Base-by-base conservation (phyloP, 2,113 vertebrate species). In the Gallinago media region DNA sequence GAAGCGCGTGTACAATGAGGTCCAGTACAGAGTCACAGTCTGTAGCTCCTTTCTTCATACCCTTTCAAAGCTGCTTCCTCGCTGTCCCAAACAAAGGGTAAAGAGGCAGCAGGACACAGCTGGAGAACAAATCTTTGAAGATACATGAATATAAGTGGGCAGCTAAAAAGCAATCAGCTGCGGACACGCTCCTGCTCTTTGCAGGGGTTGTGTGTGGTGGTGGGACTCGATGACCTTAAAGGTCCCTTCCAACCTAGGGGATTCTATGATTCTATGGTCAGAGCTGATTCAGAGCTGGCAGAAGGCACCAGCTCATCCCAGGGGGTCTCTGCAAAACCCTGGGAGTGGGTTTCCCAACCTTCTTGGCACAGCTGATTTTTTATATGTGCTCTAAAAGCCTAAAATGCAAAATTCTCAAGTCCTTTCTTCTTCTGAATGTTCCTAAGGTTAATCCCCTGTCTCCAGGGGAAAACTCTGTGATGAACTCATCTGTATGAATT, bases 91-190 rank as follows among this genome's bases (percentile, higher is more conserved):
- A 47, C 47, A 22, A 22, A 55, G 42, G 29, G 50, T 11, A 38
- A 58, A 75, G 16, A 58, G 16, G 27, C 31, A 78, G 59, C 17
- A 79, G 14, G 5, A 32, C 59, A 15, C 16, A 26, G 47, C 3
- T 5, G 8, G n/a, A 59, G 36, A 79, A 44, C 20, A 58, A 3
- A 13, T 40, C 65, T 56, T 44, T 49, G 50, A 63, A 84, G 36
- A 94, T 25, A 68, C 1, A 34, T 0, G 0, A 49, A 36, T 25
- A 8, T 52, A 47, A 74, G 32, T 0, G 11, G n/a, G 17, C 83
- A 83, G 36, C 36, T 72, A 32, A 63, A 61, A 83, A 88, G 12
- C 36, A 59, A 32, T 20, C 49, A 77, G 20, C 61, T 84, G 32
- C 2, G 1, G 26, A 47, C 26, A 29, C 1, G 0, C 5, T 70